A percentile compares a stretch with the other conserved stretches of the same genome.
phyloP scores from a whole-genome alignment of 2,113 vertebrate genomes.

The Epinephelus moara region DNA sequence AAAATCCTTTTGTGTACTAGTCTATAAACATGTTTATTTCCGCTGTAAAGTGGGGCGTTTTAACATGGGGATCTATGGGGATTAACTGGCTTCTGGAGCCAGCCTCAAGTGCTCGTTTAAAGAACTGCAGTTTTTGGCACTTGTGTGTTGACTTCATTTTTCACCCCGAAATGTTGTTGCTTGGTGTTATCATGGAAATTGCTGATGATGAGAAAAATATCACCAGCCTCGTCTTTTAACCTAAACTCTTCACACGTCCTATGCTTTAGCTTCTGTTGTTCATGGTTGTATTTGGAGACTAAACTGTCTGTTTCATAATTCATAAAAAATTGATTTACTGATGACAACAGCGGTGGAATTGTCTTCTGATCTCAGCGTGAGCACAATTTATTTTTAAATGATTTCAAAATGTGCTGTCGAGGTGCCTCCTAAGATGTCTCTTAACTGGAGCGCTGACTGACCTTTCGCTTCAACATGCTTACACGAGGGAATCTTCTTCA shows the following conservation, averaged over 20 bases:
- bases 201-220: no score
- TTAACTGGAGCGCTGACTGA: conserved; percentile 56
- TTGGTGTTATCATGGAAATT: no score
- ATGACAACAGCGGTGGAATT: conserved; percentile 1
- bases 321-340: conserved; percentile 48
- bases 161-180: no score
- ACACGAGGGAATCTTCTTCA: conserved; percentile 55
- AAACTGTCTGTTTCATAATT: conserved; percentile 60
- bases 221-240: neutral
- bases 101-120: no score
- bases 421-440: conserved; percentile 28
- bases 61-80: no score
- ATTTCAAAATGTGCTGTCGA: conserved; percentile 38
- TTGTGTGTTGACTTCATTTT: no score
- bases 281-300: conserved; percentile 6
- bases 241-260: neutral
- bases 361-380: conserved; percentile 56
- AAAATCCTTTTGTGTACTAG: no score
- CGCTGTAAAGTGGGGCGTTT: no score
- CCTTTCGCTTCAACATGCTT: conserved; percentile 68
- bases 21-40: no score
- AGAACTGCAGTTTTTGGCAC: no score
- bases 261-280: neutral
- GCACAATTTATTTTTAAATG: conserved; percentile 56
- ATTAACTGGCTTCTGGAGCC: no score